Evolutionary conservation across 53 echinoderm and acorn worm species (phyloP), one percentile per base, ranked within the genome.

Genomic region (Luidia sarsii): DNA sequence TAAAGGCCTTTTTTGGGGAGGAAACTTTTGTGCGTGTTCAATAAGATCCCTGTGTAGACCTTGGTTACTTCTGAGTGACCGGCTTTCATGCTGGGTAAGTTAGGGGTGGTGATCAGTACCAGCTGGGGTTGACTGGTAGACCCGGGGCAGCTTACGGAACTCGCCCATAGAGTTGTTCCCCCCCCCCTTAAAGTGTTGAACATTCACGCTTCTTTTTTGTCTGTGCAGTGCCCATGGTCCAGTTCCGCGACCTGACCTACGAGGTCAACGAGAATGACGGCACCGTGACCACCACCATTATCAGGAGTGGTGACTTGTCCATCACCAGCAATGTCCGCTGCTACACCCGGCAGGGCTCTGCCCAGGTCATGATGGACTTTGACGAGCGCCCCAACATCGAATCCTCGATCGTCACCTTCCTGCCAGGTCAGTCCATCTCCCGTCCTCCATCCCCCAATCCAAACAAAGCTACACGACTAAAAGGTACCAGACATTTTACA

Each of bases 301-400:
- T 87, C 32, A 86, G 99, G 1, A 91, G 87, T 53, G 99, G 99
- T 41, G 94, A 94, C 61, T 74, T 94, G 37, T 89, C 91, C 70
- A 91, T 94, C 74, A 68, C 81, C 64, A 90, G 91, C 89, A 86
- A 86, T 18, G 94, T 94, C 10, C 86, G 93, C 22, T 94, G 93
- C 67, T 94, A 99, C 85, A 94, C 99, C 48, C 65, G 99, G 27
- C 99, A 99, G 61, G 99, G 94, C 30, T 94, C 99, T 20, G 99
- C 99, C 48, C 99, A 99, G 87, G 99, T 99, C 60, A 99, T 94
- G 99, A 99, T 99, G 99, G 99, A 99, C 66, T 94, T 94, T 49
- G 99, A 99, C 72, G 99, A 99, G 87, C 89, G 99, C 80, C 99
- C 99, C 29, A 99, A 99, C 91, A 94, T 91, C 15, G 86, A 86